Conservation (phyloP, 2,888 invertebrate species). For the Eupsilia transversa region DNA sequence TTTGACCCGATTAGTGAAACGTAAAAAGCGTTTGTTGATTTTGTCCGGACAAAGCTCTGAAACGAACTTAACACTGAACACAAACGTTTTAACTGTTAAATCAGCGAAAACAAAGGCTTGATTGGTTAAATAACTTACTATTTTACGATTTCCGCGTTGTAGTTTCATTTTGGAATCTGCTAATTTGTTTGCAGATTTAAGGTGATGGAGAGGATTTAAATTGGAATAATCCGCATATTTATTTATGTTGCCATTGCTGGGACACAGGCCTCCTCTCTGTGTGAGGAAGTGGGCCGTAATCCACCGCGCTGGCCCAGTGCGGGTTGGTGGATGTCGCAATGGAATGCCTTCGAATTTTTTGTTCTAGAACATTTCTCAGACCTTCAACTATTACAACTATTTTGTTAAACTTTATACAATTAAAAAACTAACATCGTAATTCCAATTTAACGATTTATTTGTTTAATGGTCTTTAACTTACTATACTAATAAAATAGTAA, state of each 20-base stretch:
- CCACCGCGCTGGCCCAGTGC: too few relatives aligned
- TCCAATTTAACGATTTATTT: too few relatives aligned
- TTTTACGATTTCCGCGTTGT: slow-evolving; percentile 26
- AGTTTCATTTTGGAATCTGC: slow-evolving; percentile 35
- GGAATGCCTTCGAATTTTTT: background rate
- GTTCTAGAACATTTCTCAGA: background rate
- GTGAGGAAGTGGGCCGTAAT: background rate
- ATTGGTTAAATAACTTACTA: slow-evolving; percentile 59
- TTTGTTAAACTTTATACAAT: too few relatives aligned
- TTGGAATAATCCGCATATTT: too few relatives aligned
- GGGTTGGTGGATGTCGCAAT: background rate
- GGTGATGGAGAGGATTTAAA: slow-evolving; percentile 3
- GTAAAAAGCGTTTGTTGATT: slow-evolving; percentile 65
- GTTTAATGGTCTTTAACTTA: too few relatives aligned
- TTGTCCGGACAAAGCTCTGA: slow-evolving; percentile 61
- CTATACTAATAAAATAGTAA: too few relatives aligned
- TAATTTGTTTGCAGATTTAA: slow-evolving; percentile 13
- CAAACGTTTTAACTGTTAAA: slow-evolving; percentile 65
- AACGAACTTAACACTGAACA: slow-evolving; percentile 56
- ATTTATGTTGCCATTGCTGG: background rate
- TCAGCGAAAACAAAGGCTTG: slow-evolving; percentile 60
- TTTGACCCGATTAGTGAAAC: slow-evolving; percentile 61
- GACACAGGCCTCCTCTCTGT: too few relatives aligned
- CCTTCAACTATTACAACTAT: too few relatives aligned
- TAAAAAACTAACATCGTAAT: too few relatives aligned